These are phyloP conservation scores for Bedellia somnulentella DNA, from an alignment of 2,888 invertebrate species.

Conservation along the genomic window DNA sequence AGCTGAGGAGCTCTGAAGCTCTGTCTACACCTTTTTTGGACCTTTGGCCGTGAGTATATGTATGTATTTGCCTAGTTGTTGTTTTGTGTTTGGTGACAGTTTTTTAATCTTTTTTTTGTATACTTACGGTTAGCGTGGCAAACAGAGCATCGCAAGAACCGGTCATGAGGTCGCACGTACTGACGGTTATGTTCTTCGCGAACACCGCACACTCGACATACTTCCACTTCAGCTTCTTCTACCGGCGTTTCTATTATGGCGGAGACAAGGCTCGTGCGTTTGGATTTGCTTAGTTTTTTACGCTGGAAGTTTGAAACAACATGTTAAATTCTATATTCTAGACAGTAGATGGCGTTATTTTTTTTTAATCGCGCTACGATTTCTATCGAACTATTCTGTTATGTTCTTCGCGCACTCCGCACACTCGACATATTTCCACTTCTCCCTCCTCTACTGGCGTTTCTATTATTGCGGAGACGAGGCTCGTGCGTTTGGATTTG, in stretches of 20 bases:
- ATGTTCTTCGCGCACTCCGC: slow-evolving; percentile 57
- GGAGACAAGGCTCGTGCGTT: slow-evolving; percentile 27
- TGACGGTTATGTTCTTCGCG: slow-evolving; percentile 60
- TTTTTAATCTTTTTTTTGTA: too few relatives aligned
- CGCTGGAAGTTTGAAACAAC: slow-evolving; percentile 26
- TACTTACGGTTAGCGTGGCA: slow-evolving; percentile 59
- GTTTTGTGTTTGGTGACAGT: too few relatives aligned
- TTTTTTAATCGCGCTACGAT: too few relatives aligned
- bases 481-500: slow-evolving; percentile 38
- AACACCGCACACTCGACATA: slow-evolving; percentile 63
- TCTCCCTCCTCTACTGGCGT: slow-evolving; percentile 14
- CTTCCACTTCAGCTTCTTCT: slow-evolving; percentile 21
- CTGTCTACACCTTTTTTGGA: too few relatives aligned
- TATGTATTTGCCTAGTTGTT: too few relatives aligned
- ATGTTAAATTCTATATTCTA: too few relatives aligned
- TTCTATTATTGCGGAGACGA: slow-evolving; percentile 15
- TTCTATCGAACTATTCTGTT: too few relatives aligned
- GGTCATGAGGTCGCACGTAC: slow-evolving; percentile 56
- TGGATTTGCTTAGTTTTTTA: slow-evolving; percentile 40
- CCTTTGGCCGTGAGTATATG: too few relatives aligned
- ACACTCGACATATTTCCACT: slow-evolving; percentile 59
- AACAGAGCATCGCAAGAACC: slow-evolving; percentile 61
- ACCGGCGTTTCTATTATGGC: slow-evolving; percentile 17
- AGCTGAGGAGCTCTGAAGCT: too few relatives aligned
- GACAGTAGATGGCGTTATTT: too few relatives aligned